Evolutionary conservation across 2,113 vertebrate species (phyloP), one percentile per base, ranked within the genome.

Genomic region (Saguinus midas): DNA sequence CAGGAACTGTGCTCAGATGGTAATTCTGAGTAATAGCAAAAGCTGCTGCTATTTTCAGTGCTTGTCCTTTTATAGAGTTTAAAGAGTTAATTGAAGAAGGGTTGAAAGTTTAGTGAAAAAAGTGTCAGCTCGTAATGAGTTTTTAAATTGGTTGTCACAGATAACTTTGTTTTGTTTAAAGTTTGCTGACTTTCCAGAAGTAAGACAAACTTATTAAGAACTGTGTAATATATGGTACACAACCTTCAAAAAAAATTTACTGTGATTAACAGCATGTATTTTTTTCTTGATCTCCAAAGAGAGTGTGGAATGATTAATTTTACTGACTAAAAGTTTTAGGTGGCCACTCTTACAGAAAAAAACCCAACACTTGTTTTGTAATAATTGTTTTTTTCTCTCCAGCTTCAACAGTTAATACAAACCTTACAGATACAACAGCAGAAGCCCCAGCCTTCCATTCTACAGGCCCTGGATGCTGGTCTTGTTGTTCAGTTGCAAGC

Each of bases 321-420:
- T 85, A 73, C 50, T 93, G 27, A 90, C 17, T 93, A 17, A 45
- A 86, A 57, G 52, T 92, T 85, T 52, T 79, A 57, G 35, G 5
- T 80, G 4, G 52, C 7, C 5, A n/a, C 58, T 80, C 18, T 82
- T 80, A 50, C 3, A 37, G 32, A 48, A 76, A 87, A 87, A 87
- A 68, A n/a, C 27, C 25, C 25, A 75, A 6, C 3, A n/a, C 29
- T 7, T 82, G 4, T 86, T 61, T 9, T 66, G 80, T 91, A 80
- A 76, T 95, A 0, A 16, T 84, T 94, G 75, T 1, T 92, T 58
- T 73, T 94, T 21, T 50, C 68, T 76, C 93, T 97, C 23, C 80
- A 99, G 99, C 99, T 99, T 97, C 99, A 99, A 98, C 99, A 99
- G 97, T 98, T 99, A 98, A 99, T 99, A 80, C 99, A 99, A 92